phyloP scores from a whole-genome alignment of 2,113 vertebrate species.

The Gopherus flavomarginatus region DNA sequence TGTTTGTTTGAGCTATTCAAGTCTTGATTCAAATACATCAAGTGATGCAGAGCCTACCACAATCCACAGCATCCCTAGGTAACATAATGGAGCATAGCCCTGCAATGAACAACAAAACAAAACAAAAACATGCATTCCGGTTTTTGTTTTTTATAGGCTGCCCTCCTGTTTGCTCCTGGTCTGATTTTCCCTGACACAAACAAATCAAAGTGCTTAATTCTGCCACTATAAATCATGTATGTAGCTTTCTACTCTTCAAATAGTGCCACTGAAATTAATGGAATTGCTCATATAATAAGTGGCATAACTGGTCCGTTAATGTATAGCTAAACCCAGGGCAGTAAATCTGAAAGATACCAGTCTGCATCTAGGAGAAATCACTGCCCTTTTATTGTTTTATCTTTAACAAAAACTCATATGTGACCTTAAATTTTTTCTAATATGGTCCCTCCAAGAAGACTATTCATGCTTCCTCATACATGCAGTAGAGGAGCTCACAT shows the following conservation, averaged over 20 bases:
- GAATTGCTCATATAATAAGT: background rate
- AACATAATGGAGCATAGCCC: no score
- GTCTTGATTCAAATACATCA: no score
- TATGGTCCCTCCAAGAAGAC: background rate
- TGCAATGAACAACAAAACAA: no score
- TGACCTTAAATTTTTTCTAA: background rate
- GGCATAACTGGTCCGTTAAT: background rate
- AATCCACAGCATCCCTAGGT: no score
- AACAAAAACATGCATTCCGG: no score
- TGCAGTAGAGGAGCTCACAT: background rate
- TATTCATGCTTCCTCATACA: background rate
- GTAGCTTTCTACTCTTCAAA: background rate
- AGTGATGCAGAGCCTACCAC: no score
- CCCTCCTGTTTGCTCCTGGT: no score
- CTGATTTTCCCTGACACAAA: no score
- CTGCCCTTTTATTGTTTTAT: background rate
- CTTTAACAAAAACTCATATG: background rate
- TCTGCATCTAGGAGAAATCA: background rate
- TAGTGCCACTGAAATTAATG: background rate
- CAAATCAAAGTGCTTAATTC: no score
- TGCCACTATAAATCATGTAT: background rate
- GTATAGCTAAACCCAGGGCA: background rate
- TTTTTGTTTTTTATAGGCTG: no score
- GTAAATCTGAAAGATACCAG: background rate
- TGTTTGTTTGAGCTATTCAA: background rate